Evolutionary conservation across 2,797 vertebrate genomes (phyloP), one percentile per base, ranked within the genome.

Genomic region (Clarias platycephalus): DNA sequence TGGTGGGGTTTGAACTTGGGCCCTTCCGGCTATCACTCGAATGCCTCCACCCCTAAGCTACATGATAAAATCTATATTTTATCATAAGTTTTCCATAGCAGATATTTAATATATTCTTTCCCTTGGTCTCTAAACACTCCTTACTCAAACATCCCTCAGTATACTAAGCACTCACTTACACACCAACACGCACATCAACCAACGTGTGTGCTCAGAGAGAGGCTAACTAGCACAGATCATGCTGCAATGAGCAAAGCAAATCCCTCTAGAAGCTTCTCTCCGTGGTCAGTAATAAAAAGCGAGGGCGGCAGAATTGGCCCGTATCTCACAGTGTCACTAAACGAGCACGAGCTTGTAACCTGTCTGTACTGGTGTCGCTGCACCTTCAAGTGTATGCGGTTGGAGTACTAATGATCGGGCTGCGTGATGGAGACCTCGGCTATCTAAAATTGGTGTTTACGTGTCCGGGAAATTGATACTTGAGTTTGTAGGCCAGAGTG

Each of bases 401-500:
- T 24, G 8, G 81, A 22, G 57, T 82, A 34, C 44, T 57, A 67
- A 68, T 44, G 53, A 68, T 70, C 31, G 31, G 9, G 31, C 75
- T 44, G 64, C 53, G 40, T 16, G 37, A 49, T 53, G 40, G 26
- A 85, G n/a, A 49, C 58, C 40, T 74, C 3, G 28, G 12, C 22
- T 26, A 22, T 16, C 68, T 80, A 81, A 64, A 74, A 15, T 74
- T n/a, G 40, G 53, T 83, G 87, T 49, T 68, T 80, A 83, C 82
- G 62, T 75, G 67, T 44, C 58, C 20, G 63, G 64, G 53, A 85
- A 60, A 82, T 34, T 70, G 84, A 79, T 78, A 60, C 31, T 79
- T 57, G n/a, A 62, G 22, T 84, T 66, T 80, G 75, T 78, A 86
- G 74, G 53, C 80, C 63, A 82, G 85, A 86, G 80, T 88, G 76